These are phyloP conservation scores for Morinoia aosen DNA, from an alignment of 2,888 invertebrate genomes.

Conservation along the genomic window DNA sequence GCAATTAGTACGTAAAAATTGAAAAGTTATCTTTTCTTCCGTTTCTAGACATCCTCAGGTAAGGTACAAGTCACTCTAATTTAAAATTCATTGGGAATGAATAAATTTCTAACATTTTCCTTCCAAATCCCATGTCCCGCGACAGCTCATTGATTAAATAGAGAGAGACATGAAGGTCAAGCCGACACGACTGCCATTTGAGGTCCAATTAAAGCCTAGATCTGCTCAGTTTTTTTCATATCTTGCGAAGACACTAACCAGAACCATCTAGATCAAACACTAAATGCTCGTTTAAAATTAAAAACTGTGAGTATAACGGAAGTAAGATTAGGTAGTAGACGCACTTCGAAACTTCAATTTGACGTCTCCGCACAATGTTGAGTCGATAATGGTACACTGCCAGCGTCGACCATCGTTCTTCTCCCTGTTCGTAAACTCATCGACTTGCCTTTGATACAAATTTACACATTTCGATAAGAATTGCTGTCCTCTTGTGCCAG, in stretches of 20 bases:
- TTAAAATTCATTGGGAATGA: not conserved
- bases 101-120: not conserved
- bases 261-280: not conserved
- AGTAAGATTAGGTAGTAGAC: not conserved
- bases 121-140: not conserved
- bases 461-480: not conserved
- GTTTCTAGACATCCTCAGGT: too few relatives aligned
- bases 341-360: not conserved
- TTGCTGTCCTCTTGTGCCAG: not conserved
- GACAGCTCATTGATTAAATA: not conserved
- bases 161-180: not conserved
- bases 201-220: not conserved
- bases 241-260: not conserved
- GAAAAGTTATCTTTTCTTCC: too few relatives aligned
- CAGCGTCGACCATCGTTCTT: not conserved
- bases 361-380: not conserved
- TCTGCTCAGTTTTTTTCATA: not conserved
- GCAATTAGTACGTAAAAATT: too few relatives aligned
- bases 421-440: not conserved
- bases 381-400: not conserved
- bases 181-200: not conserved
- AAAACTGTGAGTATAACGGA: not conserved
- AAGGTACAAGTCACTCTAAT: not conserved
- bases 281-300: not conserved
- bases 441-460: not conserved